Percentiles rank a stretch among this genome's conserved stretches.
phyloP scores from a whole-genome alignment of 1,140 invertebrate species.

The Stratiolaelaps scimitus region DNA sequence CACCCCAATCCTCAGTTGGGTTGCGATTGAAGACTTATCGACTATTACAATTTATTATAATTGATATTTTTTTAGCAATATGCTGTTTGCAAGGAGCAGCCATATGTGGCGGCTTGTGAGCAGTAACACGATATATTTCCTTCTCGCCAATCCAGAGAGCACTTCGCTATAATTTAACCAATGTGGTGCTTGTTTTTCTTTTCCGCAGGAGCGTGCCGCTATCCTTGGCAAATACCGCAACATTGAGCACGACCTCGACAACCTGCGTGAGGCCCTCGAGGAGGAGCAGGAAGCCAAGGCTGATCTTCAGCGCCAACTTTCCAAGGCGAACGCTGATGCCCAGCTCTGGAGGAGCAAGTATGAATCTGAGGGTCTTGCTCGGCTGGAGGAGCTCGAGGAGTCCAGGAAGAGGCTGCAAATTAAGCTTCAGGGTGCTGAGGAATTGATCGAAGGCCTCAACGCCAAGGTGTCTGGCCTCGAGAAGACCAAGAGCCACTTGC shows the following conservation, averaged over 20 bases:
- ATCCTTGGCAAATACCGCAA: slow-evolving; percentile 91
- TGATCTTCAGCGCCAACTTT: slow-evolving; percentile 76
- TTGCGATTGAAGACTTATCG: too few relatives aligned
- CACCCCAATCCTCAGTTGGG: too few relatives aligned
- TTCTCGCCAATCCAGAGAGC: too few relatives aligned
- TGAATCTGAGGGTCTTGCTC: slow-evolving; percentile 87
- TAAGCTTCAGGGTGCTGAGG: slow-evolving; percentile 90
- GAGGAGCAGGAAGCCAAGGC: slow-evolving; percentile 94
- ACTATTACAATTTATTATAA: too few relatives aligned
- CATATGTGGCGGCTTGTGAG: too few relatives aligned
- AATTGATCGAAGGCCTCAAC: slow-evolving; percentile 92
- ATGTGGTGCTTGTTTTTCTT: not conserved
- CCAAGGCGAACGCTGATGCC: slow-evolving; percentile 90
- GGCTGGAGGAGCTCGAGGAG: slow-evolving; percentile 95
- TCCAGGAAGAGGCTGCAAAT: slow-evolving; percentile 87
- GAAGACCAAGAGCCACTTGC: slow-evolving; percentile 89
- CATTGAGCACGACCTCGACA: slow-evolving; percentile 92
- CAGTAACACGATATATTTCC: too few relatives aligned
- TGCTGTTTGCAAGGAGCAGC: too few relatives aligned
- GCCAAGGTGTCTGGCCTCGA: slow-evolving; percentile 89
- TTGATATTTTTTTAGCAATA: too few relatives aligned
- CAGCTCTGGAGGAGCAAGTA: slow-evolving; percentile 93
- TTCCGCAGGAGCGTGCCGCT: slow-evolving; percentile 61
- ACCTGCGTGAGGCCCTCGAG: slow-evolving; percentile 81
- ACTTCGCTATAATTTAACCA: too few relatives aligned